phyloP scores from a whole-genome alignment of 2,888 invertebrate genomes.

The Fragum fragum region DNA sequence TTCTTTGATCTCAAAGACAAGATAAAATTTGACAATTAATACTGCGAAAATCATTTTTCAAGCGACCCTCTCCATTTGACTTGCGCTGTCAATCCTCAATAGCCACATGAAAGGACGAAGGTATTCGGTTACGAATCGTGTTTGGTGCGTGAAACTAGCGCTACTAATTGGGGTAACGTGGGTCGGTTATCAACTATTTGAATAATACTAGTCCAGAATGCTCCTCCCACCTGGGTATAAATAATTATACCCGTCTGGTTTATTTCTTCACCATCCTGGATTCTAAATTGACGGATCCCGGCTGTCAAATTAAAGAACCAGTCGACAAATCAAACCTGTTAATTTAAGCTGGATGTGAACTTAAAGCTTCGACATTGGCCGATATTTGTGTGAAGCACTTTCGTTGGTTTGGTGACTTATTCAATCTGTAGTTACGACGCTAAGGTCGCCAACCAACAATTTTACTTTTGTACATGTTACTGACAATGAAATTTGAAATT shows the following conservation, averaged over 20 bases:
- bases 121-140: constrained; percentile 11
- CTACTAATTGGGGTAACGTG: constrained; percentile 3
- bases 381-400: too few relatives aligned
- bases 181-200: constrained; percentile 1
- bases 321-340: too few relatives aligned
- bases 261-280: too few relatives aligned
- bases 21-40: constrained; percentile 16
- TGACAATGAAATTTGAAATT: too few relatives aligned
- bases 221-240: neutral
- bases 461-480: too few relatives aligned
- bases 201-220: neutral
- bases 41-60: constrained; percentile 14
- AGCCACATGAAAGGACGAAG: constrained; percentile 3
- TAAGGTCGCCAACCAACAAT: too few relatives aligned
- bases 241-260: neutral
- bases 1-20: constrained; percentile 12
- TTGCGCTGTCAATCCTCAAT: neutral
- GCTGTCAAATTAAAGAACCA: too few relatives aligned
- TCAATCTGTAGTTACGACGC: too few relatives aligned
- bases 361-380: too few relatives aligned
- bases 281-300: too few relatives aligned
- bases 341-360: too few relatives aligned
- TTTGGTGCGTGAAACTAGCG: neutral
- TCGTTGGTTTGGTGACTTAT: too few relatives aligned
- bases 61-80: constrained; percentile 12